These are phyloP conservation scores for Haliclystus octoradiatus DNA, from an alignment of 30 jellyfish, hydroid and myxozoan species.

Conservation along the genomic window DNA sequence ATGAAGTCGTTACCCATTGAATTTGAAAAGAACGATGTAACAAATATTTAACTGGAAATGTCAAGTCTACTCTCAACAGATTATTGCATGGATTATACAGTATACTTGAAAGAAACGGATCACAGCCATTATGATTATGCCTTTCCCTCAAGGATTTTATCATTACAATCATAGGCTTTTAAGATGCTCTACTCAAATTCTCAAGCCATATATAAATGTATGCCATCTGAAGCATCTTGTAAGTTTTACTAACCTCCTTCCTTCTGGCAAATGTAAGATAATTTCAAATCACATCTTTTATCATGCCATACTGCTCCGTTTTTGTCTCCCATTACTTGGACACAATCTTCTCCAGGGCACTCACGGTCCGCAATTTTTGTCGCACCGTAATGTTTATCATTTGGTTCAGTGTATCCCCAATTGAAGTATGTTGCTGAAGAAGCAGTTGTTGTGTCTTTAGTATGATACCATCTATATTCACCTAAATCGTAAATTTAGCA, in stretches of 20 bases:
- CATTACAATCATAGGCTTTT: background rate
- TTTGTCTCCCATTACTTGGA: conserved; percentile 46
- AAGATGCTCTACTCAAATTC: background rate
- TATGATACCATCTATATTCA: conserved; percentile 54
- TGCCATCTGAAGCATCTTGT: too few relatives aligned
- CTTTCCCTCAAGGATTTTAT: background rate
- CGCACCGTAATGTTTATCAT: conserved; percentile 41
- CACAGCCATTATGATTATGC: background rate
- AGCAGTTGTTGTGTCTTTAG: conserved; percentile 5
- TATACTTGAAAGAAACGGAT: background rate
- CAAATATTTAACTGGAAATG: too few relatives aligned
- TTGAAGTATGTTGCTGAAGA: conserved; percentile 21
- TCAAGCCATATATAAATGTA: too few relatives aligned
- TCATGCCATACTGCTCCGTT: conserved; percentile 71
- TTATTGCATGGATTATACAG: too few relatives aligned
- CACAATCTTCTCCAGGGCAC: conserved; percentile 98
- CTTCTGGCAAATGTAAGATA: conserved; percentile 82
- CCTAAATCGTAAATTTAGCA: too few relatives aligned
- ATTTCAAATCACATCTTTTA: conserved; percentile 28
- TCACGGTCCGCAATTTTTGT: background rate
- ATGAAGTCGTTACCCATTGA: too few relatives aligned
- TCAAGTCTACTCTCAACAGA: too few relatives aligned
- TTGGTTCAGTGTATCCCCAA: conserved; percentile 83
- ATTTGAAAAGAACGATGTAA: too few relatives aligned
- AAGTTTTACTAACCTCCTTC: conserved; percentile 37